These are phyloP conservation scores for Pterocles orientalis DNA, from an alignment of 2,113 vertebrate species.

Conservation along the genomic window DNA sequence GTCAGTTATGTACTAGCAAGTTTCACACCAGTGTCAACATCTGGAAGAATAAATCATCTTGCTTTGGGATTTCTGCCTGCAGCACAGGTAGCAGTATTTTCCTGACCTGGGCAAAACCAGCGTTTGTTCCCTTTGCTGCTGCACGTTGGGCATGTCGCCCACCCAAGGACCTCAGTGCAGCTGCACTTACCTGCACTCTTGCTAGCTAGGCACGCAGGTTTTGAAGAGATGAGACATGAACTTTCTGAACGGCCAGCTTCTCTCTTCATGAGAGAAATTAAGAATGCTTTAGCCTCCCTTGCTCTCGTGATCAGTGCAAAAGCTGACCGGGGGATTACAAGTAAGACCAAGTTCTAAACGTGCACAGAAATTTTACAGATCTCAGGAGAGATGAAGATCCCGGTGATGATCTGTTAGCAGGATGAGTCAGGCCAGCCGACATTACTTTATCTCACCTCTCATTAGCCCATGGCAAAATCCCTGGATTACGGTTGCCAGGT, in stretches of 20 bases:
- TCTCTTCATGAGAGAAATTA: background rate
- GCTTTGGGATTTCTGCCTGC: constrained; percentile 14
- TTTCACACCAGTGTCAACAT: background rate
- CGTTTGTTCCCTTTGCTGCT: background rate
- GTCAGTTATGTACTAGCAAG: background rate
- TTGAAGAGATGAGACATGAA: background rate
- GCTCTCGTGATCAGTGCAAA: background rate
- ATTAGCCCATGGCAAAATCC: constrained; percentile 26
- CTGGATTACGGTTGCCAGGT: constrained; percentile 16
- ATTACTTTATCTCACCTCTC: constrained; percentile 11
- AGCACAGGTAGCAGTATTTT: background rate
- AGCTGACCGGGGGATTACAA: background rate
- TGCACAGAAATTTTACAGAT: background rate
- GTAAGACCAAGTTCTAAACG: background rate
- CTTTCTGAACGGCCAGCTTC: background rate
- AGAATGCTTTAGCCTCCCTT: background rate
- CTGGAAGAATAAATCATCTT: background rate
- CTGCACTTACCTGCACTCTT: background rate
- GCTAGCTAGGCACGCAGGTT: background rate
- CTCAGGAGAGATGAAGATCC: background rate
- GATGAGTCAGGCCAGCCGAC: background rate
- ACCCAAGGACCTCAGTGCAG: background rate
- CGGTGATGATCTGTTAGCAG: background rate
- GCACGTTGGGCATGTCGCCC: background rate
- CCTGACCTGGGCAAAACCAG: background rate